Percentiles rank a stretch among this genome's conserved stretches.
phyloP scores from a whole-genome alignment of 2,797 vertebrate species.

The Geotrypetes seraphini region DNA sequence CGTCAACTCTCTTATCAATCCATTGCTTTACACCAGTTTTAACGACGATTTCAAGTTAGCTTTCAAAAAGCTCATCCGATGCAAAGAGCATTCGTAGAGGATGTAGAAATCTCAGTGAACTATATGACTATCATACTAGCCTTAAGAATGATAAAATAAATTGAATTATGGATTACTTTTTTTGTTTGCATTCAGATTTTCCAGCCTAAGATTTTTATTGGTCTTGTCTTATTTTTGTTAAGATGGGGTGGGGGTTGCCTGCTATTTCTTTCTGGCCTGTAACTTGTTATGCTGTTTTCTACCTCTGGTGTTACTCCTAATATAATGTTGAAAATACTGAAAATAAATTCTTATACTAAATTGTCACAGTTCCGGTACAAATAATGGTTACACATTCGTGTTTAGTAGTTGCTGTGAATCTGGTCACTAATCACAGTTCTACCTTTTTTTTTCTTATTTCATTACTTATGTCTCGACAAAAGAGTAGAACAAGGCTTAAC shows the following conservation, averaged over 20 bases:
- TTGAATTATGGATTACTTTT: slow-evolving; percentile 7
- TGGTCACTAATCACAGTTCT: background rate
- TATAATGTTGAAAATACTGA: background rate
- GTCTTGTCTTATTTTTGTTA: slow-evolving; percentile 22
- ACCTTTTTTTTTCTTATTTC: too few species aligned
- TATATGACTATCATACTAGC: slow-evolving; percentile 18
- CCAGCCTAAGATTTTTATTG: slow-evolving; percentile 17
- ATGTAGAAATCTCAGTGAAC: slow-evolving; percentile 9
- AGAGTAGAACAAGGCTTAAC: too few species aligned
- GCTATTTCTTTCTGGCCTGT: slow-evolving; percentile 27
- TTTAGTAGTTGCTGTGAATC: background rate
- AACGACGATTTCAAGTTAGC: slow-evolving; percentile 84
- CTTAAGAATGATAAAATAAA: slow-evolving; percentile 21
- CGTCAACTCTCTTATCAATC: slow-evolving; percentile 82
- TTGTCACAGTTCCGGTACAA: too few species aligned
- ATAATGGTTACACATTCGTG: too few species aligned
- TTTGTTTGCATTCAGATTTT: too few species aligned
- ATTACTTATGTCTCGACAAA: too few species aligned
- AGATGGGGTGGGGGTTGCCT: too few species aligned
- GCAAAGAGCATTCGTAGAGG: slow-evolving; percentile 59
- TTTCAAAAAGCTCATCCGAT: slow-evolving; percentile 71
- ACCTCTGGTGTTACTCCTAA: slow-evolving; percentile 38
- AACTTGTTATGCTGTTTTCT: slow-evolving; percentile 38
- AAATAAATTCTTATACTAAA: background rate
- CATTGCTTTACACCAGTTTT: slow-evolving; percentile 82